Evolutionary conservation across 53 echinoderm and acorn worm species (phyloP).

Genomic region (Temnopleurus reevesii): DNA sequence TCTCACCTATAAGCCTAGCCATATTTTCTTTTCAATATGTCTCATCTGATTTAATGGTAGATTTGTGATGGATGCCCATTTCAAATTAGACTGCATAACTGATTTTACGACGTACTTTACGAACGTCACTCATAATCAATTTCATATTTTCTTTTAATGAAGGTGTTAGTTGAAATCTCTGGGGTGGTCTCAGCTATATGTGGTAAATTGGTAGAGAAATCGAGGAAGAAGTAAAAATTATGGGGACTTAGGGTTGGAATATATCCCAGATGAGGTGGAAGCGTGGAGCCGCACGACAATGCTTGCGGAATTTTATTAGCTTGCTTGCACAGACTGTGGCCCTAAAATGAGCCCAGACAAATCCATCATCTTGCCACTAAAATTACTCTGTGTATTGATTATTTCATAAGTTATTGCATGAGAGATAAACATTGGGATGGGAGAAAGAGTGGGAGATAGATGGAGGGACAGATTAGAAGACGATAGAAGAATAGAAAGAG

Average conservation of each 20-base stretch:
- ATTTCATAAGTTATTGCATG: constrained; percentile 3
- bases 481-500: too few relatives aligned
- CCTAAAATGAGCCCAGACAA: neutral
- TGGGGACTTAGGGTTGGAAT: neutral
- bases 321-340: neutral
- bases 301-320: constrained; percentile 21
- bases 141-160: constrained; percentile 15
- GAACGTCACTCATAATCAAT: constrained; percentile 22
- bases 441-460: neutral
- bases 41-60: constrained; percentile 2
- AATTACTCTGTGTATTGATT: constrained; percentile 24
- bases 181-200: constrained; percentile 26
- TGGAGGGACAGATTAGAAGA: too few relatives aligned
- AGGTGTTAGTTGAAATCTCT: neutral
- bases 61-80: neutral
- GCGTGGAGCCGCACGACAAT: constrained; percentile 9
- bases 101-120: neutral
- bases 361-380: constrained; percentile 46
- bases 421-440: neutral
- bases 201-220: constrained; percentile 14
- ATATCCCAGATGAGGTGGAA: neutral
- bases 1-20: neutral
- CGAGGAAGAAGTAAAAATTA: neutral
- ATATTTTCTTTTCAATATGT: neutral
- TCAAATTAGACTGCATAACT: constrained; percentile 12